A percentile compares a stretch with the other conserved stretches of the same genome.
These are phyloP conservation scores for Melanotaenia duboulayi DNA, from an alignment of 2,113 vertebrate species.

Conservation along the genomic window DNA sequence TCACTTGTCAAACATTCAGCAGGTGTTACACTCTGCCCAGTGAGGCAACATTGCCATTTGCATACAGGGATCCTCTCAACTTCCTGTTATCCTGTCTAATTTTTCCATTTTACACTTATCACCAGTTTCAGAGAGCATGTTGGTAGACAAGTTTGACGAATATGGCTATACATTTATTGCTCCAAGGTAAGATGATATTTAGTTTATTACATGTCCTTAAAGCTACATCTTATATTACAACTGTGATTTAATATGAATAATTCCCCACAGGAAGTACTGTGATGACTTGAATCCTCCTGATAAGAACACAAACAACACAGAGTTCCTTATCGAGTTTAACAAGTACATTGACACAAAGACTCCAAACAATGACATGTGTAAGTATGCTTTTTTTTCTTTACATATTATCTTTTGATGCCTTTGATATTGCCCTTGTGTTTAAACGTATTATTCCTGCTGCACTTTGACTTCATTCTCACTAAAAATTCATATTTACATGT, in stretches of 20 bases:
- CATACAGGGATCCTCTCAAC: slow-evolving; percentile 6
- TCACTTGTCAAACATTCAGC: slow-evolving; percentile 28
- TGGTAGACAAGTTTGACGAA: slow-evolving; percentile 90
- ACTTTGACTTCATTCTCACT: slow-evolving; percentile 8
- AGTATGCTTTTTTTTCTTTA: slow-evolving; percentile 62
- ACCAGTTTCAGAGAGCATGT: slow-evolving; percentile 91
- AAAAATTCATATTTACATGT: slow-evolving; percentile 36
- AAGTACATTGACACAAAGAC: slow-evolving; percentile 91
- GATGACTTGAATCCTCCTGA: slow-evolving; percentile 87
- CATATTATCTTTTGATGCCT: not conserved
- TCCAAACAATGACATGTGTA: slow-evolving; percentile 89
- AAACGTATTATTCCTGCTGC: not conserved
- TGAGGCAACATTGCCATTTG: slow-evolving; percentile 16
- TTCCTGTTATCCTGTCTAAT: not conserved
- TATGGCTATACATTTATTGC: slow-evolving; percentile 92
- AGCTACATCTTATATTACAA: not conserved
- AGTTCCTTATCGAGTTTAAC: slow-evolving; percentile 94
- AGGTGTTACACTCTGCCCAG: slow-evolving; percentile 5
- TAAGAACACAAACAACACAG: slow-evolving; percentile 86
- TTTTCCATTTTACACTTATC: slow-evolving; percentile 54
- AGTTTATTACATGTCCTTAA: not conserved
- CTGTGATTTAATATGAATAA: not conserved
- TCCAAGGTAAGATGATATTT: slow-evolving; percentile 87
- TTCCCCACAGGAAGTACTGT: slow-evolving; percentile 90
- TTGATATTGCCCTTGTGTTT: not conserved